These are phyloP conservation scores for Odontamblyopus rebecca DNA, from an alignment of 2,797 vertebrate species.

Conservation along the genomic window DNA sequence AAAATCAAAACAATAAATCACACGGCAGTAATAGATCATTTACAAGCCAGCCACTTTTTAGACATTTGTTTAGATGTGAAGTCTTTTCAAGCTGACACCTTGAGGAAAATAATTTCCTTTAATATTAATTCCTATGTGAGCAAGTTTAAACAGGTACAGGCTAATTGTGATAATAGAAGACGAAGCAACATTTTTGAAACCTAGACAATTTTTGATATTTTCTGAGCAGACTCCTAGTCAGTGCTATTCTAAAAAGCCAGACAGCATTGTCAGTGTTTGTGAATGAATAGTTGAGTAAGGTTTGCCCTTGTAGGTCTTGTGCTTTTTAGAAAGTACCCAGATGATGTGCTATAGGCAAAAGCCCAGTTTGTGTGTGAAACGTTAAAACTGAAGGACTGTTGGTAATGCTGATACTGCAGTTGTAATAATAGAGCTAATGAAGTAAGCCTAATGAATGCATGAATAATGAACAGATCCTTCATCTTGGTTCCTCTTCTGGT, in stretches of 20 bases:
- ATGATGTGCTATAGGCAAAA: not conserved
- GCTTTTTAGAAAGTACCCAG: conserved; percentile 24
- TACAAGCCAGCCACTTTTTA: conserved; percentile 21
- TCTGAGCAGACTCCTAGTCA: conserved; percentile 14
- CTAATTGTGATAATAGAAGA: not conserved
- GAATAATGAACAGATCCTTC: not conserved
- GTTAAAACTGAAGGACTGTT: not conserved
- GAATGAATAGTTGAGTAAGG: conserved; percentile 20
- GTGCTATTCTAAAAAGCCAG: conserved; percentile 24
- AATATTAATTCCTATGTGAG: not conserved
- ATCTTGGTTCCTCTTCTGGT: not conserved
- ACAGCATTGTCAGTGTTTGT: conserved; percentile 28
- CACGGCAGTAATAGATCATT: conserved; percentile 28
- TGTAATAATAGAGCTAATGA: not conserved
- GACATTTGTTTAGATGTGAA: conserved; percentile 29
- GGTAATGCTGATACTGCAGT: not conserved
- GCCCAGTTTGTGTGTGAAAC: not conserved
- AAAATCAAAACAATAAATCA: conserved; percentile 59
- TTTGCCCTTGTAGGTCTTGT: conserved; percentile 32
- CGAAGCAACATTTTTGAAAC: not conserved
- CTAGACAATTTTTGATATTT: not conserved
- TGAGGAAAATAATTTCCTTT: not conserved
- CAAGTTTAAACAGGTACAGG: conserved; percentile 16
- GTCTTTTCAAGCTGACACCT: conserved; percentile 22
- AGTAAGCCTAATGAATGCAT: not conserved